Conservation (phyloP, 2,888 invertebrate species). For the Pogonocherus hispidulus region DNA sequence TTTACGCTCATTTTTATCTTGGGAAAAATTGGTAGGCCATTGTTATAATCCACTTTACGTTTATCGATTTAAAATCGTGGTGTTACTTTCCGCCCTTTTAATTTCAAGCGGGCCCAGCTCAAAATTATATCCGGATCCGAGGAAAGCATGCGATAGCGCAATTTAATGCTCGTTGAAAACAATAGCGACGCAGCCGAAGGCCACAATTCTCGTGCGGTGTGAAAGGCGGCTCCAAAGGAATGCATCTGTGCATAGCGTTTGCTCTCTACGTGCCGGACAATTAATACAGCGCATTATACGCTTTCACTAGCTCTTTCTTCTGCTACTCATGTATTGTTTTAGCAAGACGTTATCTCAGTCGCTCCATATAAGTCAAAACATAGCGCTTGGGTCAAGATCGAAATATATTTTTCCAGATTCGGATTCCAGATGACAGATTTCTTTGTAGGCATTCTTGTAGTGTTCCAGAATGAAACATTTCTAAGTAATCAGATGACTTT, state of each 20-base stretch:
- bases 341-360: no score
- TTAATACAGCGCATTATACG: slow-evolving; percentile 8
- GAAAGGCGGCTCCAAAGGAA: slow-evolving; percentile 1
- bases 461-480: no score
- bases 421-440: no score
- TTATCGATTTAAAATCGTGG: background rate
- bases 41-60: no score
- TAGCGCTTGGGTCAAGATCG: no score
- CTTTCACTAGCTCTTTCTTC: slow-evolving; percentile 6
- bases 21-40: no score
- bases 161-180: background rate
- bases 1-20: no score
- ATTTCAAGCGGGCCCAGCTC: background rate
- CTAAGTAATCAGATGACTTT: no score
- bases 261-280: background rate
- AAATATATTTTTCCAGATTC: no score
- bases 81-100: background rate
- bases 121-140: background rate
- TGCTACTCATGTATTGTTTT: no score
- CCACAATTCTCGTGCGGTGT: background rate
- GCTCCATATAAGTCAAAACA: no score
- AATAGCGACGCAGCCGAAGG: background rate
- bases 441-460: no score
- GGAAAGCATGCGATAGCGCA: background rate
- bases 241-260: slow-evolving; percentile 13